phyloP scores from a whole-genome alignment of 2,888 invertebrate species.

The Tiphia femorata region DNA sequence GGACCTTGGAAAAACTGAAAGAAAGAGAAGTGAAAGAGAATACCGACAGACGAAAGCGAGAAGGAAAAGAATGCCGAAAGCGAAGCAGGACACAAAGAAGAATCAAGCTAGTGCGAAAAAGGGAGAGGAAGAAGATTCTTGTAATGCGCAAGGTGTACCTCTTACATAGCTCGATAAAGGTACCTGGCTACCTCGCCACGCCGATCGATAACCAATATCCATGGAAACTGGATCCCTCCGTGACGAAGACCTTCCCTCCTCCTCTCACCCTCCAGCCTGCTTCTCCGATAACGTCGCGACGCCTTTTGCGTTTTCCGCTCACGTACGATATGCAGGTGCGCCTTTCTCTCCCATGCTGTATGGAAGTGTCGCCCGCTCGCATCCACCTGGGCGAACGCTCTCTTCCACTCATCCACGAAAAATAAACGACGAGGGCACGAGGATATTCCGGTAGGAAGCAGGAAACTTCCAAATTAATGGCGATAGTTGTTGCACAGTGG shows the following conservation, averaged over 20 bases:
- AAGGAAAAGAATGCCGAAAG: too few species aligned
- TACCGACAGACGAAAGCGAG: too few species aligned
- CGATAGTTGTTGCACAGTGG: too few species aligned
- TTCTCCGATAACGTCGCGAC: not conserved
- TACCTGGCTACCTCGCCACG: constrained; percentile 5
- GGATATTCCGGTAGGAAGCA: too few species aligned
- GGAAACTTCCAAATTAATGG: too few species aligned
- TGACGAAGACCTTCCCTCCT: constrained; percentile 15
- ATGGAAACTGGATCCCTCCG: constrained; percentile 41
- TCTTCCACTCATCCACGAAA: too few species aligned
- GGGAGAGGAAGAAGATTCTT: too few species aligned
- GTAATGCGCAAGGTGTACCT: constrained; percentile 11
- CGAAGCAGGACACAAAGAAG: too few species aligned
- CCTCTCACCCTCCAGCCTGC: constrained; percentile 7
- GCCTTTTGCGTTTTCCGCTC: constrained; percentile 15
- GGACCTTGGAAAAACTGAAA: too few species aligned
- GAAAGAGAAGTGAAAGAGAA: too few species aligned
- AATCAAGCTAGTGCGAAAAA: too few species aligned
- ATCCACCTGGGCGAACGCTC: not conserved
- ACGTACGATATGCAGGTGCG: constrained; percentile 31
- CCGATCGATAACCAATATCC: constrained; percentile 48
- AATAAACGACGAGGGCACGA: too few species aligned
- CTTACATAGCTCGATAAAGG: constrained; percentile 26
- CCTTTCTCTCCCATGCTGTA: constrained; percentile 2
- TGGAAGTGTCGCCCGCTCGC: constrained; percentile 1